Conservation (phyloP, 2,888 invertebrate genomes). For the Heptascelio sp. region DNA sequence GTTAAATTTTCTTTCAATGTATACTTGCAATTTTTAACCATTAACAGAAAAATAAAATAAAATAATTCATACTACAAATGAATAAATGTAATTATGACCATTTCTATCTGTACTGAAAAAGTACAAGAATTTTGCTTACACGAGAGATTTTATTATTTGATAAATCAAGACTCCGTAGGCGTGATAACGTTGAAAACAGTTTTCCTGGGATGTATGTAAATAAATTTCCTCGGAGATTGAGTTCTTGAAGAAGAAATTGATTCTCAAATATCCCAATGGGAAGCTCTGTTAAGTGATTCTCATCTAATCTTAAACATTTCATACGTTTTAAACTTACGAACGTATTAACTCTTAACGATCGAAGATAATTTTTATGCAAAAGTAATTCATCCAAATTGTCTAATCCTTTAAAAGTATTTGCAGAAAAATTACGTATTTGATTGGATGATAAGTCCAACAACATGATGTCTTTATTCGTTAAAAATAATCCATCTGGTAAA, state of each 20-base stretch:
- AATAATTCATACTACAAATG: too few species aligned
- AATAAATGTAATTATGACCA: too few species aligned
- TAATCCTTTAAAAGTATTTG: constrained; percentile 87
- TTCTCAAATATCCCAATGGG: constrained; percentile 87
- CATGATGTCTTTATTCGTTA: constrained; percentile 78
- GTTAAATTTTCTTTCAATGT: too few species aligned
- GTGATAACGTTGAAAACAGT: constrained; percentile 86
- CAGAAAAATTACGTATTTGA: constrained; percentile 89
- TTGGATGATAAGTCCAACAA: constrained; percentile 93
- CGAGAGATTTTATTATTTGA: constrained; percentile 90
- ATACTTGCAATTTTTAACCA: too few species aligned
- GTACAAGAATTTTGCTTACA: too few species aligned
- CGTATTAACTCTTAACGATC: constrained; percentile 86
- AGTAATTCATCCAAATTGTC: constrained; percentile 90
- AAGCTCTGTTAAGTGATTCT: constrained; percentile 87
- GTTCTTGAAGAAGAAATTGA: constrained; percentile 87
- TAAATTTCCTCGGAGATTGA: constrained; percentile 91
- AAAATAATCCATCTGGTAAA: constrained; percentile 87
- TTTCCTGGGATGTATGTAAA: constrained; percentile 87
- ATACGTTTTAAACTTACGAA: constrained; percentile 87
- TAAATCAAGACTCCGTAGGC: constrained; percentile 88
- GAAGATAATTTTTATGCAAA: constrained; percentile 89
- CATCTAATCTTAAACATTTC: constrained; percentile 89
- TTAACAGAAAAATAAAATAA: too few species aligned
- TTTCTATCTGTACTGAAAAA: too few species aligned